A percentile compares a stretch with the other conserved stretches of the same genome.
phyloP scores from a whole-genome alignment of 2,888 invertebrate species.

The Proisotoma minuta region DNA sequence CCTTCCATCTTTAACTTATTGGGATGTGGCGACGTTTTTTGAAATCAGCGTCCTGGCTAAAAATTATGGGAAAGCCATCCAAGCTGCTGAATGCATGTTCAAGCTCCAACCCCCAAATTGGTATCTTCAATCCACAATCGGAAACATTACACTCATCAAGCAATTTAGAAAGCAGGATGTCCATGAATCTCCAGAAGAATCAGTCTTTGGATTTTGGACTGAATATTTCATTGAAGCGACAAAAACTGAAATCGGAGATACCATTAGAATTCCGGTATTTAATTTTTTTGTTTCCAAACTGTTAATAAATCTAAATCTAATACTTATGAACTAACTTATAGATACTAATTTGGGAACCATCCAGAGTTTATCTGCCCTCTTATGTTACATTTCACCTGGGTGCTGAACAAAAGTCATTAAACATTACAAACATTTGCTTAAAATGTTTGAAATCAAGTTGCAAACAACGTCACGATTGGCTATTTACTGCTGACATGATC shows the following conservation, averaged over 20 bases:
- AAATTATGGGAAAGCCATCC: conserved; percentile 93
- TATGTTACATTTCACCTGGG: conserved; percentile 92
- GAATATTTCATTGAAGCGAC: conserved; percentile 96
- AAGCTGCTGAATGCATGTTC: conserved; percentile 93
- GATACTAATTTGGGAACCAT: conserved; percentile 82
- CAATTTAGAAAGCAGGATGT: conserved; percentile 78
- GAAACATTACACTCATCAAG: conserved; percentile 90
- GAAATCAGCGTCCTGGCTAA: conserved; percentile 96
- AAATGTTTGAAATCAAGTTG: conserved; percentile 71
- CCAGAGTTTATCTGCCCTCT: conserved; percentile 88
- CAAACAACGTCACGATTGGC: conserved; percentile 85
- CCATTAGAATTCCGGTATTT: conserved; percentile 82
- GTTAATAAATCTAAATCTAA: not conserved
- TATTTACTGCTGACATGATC: conserved; percentile 84
- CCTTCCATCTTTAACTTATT: conserved; percentile 84
- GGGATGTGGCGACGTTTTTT: conserved; percentile 99
- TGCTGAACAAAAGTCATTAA: conserved; percentile 85
- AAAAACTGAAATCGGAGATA: conserved; percentile 70
- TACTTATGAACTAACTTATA: conserved; percentile 49
- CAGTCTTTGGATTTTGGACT: conserved; percentile 95
- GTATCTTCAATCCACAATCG: conserved; percentile 95
- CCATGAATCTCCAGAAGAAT: conserved; percentile 69
- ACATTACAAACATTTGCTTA: conserved; percentile 79
- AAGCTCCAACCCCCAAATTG: conserved; percentile 84
- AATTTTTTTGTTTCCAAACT: conserved; percentile 2